Evolutionary conservation across 2,888 invertebrate genomes (phyloP).

Genomic region (Muschampia plurimacula): DNA sequence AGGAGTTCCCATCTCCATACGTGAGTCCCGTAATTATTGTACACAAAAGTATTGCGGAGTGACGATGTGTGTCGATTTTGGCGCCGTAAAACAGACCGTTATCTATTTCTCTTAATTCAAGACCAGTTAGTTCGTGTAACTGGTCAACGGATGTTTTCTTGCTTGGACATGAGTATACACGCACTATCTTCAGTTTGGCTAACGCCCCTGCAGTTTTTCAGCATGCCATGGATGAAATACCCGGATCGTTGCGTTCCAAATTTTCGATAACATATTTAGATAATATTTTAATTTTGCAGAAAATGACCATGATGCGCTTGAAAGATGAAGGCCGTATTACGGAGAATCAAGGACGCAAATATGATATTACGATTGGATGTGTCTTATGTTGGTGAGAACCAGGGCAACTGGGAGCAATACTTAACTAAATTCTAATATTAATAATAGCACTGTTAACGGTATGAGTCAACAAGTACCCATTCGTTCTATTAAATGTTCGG

Average conservation of each 20-base stretch:
- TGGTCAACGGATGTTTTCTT: no score
- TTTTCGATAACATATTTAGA: constrained; percentile 1
- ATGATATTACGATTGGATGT: neutral
- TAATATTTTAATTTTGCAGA: neutral
- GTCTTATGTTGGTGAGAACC: constrained; percentile 18
- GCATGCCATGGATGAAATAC: neutral
- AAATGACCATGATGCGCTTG: neutral
- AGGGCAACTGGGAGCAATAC: constrained; percentile 18
- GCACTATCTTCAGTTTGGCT: constrained; percentile 10
- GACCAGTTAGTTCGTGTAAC: no score
- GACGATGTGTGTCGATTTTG: no score
- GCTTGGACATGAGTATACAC: neutral
- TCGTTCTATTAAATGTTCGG: no score
- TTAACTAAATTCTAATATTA: neutral
- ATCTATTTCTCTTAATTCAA: no score
- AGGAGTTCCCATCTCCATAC: no score
- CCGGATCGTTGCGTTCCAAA: neutral
- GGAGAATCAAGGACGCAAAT: neutral
- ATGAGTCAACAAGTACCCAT: no score
- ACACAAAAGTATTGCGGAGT: no score
- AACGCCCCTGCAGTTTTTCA: neutral
- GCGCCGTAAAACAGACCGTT: no score
- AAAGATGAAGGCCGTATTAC: neutral
- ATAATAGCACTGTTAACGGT: neutral
- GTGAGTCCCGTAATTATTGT: no score